Evolutionary conservation across 2,113 vertebrate genomes (phyloP).

Genomic region (Siniperca knerii): DNA sequence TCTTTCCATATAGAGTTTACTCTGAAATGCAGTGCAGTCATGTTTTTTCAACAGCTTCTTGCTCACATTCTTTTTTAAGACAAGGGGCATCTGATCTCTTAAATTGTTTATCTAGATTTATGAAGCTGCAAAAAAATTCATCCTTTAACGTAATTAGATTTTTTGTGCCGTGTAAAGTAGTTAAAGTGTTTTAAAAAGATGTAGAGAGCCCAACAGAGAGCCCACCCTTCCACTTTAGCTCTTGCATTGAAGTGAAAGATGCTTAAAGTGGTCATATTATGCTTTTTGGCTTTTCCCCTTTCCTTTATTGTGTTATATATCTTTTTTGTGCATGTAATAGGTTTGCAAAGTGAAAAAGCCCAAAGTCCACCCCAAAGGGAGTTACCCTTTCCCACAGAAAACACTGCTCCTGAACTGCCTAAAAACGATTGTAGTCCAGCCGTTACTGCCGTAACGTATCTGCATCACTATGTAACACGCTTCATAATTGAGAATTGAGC

Average conservation of each 20-base stretch:
- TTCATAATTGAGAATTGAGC: too few relatives aligned
- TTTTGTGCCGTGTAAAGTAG: neutral
- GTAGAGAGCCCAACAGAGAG: neutral
- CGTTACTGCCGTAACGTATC: too few relatives aligned
- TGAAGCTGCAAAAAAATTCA: neutral
- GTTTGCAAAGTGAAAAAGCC: too few relatives aligned
- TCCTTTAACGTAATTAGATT: neutral
- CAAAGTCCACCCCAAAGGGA: too few relatives aligned
- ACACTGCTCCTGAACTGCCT: too few relatives aligned
- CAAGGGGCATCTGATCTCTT: neutral
- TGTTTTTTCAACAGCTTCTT: neutral
- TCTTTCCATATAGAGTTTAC: neutral
- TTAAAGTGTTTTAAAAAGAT: neutral
- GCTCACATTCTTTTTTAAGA: neutral
- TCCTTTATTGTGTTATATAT: too few relatives aligned
- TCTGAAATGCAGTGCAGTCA: neutral
- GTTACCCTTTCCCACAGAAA: too few relatives aligned
- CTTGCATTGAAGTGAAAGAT: neutral
- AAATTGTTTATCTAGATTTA: neutral
- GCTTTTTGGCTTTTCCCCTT: too few relatives aligned
- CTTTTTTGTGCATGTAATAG: too few relatives aligned
- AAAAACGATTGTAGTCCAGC: too few relatives aligned
- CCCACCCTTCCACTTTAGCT: neutral
- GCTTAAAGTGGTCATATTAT: too few relatives aligned
- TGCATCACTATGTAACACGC: too few relatives aligned